These are phyloP conservation scores for Epinephelus awoara DNA, from an alignment of 2,797 vertebrate genomes.

Conservation along the genomic window DNA sequence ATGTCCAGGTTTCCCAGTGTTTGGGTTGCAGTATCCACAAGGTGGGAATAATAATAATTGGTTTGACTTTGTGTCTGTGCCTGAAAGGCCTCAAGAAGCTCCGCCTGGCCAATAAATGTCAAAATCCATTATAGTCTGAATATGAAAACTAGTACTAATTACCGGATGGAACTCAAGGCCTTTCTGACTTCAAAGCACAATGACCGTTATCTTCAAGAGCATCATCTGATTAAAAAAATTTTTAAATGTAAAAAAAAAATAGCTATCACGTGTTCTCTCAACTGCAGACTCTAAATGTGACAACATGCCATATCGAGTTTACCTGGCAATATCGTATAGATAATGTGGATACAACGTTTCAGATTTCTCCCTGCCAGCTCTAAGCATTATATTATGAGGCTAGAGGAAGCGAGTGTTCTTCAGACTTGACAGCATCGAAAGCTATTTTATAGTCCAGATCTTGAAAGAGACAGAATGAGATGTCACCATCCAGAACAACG, in stretches of 20 bases:
- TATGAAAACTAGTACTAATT: slow-evolving; percentile 19
- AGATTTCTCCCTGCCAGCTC: not conserved
- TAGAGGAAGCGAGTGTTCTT: slow-evolving; percentile 44
- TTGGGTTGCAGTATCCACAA: not conserved
- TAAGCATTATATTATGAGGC: slow-evolving; percentile 13
- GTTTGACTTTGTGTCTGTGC: slow-evolving; percentile 36
- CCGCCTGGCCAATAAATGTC: slow-evolving; percentile 30
- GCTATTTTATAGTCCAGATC: slow-evolving; percentile 59
- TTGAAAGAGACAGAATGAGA: slow-evolving; percentile 61
- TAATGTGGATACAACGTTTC: not conserved
- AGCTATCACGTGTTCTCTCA: not conserved
- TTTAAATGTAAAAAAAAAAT: no score
- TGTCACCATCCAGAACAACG: slow-evolving; percentile 61
- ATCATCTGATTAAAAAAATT: not conserved
- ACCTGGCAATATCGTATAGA: not conserved
- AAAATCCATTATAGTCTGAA: slow-evolving; percentile 28
- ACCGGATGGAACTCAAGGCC: slow-evolving; percentile 5
- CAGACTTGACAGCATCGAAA: slow-evolving; percentile 51
- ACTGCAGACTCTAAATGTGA: not conserved
- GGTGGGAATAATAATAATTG: slow-evolving; percentile 32
- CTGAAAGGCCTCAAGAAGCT: slow-evolving; percentile 24
- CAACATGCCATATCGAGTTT: slow-evolving; percentile 4
- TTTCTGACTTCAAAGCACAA: slow-evolving; percentile 16
- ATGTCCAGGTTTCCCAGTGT: slow-evolving; percentile 6
- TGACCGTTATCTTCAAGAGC: not conserved